Evolutionary conservation across 2,888 invertebrate species (phyloP).

Genomic region (Digitonthophagus gazella): DNA sequence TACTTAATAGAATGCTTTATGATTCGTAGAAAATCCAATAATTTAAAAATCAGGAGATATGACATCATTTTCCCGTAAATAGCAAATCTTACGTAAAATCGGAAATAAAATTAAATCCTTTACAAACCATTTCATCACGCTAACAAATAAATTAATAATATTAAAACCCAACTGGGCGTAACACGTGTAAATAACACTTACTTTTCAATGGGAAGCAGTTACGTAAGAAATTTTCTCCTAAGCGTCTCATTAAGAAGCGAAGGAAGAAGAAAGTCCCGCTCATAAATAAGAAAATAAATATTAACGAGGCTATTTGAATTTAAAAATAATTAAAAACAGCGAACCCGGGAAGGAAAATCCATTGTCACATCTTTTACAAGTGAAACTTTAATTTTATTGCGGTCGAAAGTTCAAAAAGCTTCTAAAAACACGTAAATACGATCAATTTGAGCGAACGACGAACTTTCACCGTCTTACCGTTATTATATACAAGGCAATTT

Average conservation of each 20-base stretch:
- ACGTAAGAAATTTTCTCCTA: neutral
- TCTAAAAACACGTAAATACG: no score
- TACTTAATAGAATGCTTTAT: neutral
- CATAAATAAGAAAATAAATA: neutral
- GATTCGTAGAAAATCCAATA: neutral
- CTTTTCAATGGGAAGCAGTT: neutral
- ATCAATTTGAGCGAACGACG: no score
- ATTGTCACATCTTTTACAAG: no score
- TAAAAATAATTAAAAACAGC: no score
- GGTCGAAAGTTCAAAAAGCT: no score
- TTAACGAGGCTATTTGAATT: neutral
- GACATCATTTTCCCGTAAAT: neutral
- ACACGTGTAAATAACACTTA: neutral
- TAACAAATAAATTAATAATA: neutral
- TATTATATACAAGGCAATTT: no score
- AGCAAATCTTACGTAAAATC: neutral
- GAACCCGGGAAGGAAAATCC: no score
- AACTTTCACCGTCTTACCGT: no score
- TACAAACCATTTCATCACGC: neutral
- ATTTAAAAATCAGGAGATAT: neutral
- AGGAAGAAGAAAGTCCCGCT: neutral
- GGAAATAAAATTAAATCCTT: neutral
- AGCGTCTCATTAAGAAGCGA: neutral
- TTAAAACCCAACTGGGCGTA: neutral
- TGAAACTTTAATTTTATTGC: no score